Evolutionary conservation across 2,113 vertebrate species (phyloP), one percentile per base, ranked within the genome.

Genomic region (Nycticryphes semicollaris): DNA sequence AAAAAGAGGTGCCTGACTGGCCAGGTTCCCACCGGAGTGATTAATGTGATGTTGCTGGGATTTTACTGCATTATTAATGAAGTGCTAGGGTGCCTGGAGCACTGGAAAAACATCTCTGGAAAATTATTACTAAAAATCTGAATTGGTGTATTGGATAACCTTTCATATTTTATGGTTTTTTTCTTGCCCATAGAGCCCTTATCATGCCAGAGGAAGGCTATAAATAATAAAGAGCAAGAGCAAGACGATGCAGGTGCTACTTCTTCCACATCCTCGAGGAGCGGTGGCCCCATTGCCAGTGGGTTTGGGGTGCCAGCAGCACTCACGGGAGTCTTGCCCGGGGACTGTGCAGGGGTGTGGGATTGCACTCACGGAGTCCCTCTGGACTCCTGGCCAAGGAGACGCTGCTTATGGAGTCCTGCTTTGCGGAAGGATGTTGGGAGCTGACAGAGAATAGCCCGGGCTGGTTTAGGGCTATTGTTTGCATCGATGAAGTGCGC

Each of bases 41-140:
- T 96, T 94, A 93, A 97, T 94, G 96, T 94, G 82, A 96, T 87
- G 90, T 90, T 96, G 60, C 96, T 84, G 83, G 91, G 90, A 94
- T 96, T 96, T 96, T 96, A 96, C 95, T 89, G 92, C 92, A 92
- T 92, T 96, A 96, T 97, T 97, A 95, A 97, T 93, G 96, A 96
- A 89, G 92, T 97, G 87, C 75, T 90, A 94, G 73, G 86, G 76
- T 82, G 92, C 92, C 83, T 95, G 76, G 86, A 93, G 94, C 90
- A 87, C 92, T 96, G 73, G 88, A 96, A 96, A 96, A 97, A 93
- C 92, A 92, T 89, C 60, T 76, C 78, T 4, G 83, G 94, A 91
- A 95, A 96, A 96, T 75, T 90, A 96, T 96, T 90, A 28, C 84
- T 79, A 59, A 96, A 91, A 96, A 57, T 81, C 86, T 87, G 85